A percentile compares a stretch with the other conserved stretches of the same genome.
Evolutionary conservation across 2,797 vertebrate genomes (phyloP).

Genomic region (Knipowitschia caucasica): DNA sequence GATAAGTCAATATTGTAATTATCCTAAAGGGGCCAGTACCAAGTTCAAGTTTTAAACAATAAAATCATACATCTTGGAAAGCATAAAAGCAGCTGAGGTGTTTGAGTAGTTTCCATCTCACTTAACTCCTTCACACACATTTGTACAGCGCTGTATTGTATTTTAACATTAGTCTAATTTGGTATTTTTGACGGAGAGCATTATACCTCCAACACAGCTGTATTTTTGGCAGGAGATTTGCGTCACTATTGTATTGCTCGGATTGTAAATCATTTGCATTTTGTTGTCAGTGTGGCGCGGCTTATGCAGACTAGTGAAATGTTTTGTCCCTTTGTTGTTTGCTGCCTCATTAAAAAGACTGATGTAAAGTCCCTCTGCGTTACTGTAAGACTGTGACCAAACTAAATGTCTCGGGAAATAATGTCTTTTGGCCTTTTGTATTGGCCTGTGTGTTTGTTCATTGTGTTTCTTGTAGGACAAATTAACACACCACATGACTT

Average conservation of each 20-base stretch:
- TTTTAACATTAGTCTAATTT: background rate
- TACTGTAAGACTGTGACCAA: background rate
- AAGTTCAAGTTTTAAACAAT: background rate
- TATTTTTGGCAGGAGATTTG: background rate
- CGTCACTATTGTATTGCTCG: background rate
- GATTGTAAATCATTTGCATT: background rate
- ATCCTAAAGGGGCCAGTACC: too few relatives aligned
- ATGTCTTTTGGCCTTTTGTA: background rate
- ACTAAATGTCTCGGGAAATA: background rate
- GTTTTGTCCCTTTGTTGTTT: constrained; percentile 2
- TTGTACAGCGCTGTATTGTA: background rate
- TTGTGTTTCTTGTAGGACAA: too few relatives aligned
- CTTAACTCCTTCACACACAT: background rate
- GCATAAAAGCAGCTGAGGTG: background rate
- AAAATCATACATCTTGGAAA: background rate
- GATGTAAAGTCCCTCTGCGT: background rate
- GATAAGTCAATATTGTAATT: too few relatives aligned
- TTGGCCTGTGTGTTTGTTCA: too few relatives aligned
- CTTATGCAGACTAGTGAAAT: background rate
- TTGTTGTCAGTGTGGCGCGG: background rate
- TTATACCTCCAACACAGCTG: background rate
- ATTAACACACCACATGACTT: too few relatives aligned
- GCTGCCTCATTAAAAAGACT: constrained; percentile 5
- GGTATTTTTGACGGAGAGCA: background rate
- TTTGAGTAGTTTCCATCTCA: background rate